Conservation (phyloP, 2,888 invertebrate species). For the Anagyrus pseudococci region DNA sequence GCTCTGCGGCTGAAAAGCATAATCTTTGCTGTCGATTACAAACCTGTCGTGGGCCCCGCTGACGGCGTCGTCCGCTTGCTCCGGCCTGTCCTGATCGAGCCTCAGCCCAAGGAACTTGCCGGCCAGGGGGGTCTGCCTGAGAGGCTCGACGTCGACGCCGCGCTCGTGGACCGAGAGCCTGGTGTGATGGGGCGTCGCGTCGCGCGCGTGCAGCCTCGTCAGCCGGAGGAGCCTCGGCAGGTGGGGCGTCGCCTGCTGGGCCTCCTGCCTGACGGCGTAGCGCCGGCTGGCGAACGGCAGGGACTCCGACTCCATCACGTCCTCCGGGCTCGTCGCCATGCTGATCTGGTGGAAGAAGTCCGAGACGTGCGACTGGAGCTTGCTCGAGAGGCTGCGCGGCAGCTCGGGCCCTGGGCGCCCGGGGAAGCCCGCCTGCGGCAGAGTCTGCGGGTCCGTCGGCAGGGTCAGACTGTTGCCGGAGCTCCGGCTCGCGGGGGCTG, state of each 20-base stretch:
- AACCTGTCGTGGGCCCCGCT: background rate
- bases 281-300: constrained; percentile 43
- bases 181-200: constrained; percentile 54
- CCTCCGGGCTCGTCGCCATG: constrained; percentile 59
- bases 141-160: background rate
- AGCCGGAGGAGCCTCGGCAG: constrained; percentile 55
- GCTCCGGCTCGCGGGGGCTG: background rate
- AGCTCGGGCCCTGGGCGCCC: background rate
- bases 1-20: too few relatives aligned
- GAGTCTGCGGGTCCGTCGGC: constrained; percentile 21
- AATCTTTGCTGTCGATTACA: too few relatives aligned
- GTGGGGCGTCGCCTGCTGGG: constrained; percentile 1
- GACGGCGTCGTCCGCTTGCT: constrained; percentile 45
- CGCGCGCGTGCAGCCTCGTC: constrained; percentile 52
- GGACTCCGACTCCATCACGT: constrained; percentile 57
- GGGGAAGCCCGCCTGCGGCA: constrained; percentile 4
- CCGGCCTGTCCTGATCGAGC: constrained; percentile 54
- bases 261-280: background rate
- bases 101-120: constrained; percentile 52
- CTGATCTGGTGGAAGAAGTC: constrained; percentile 60
- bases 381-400: constrained; percentile 45
- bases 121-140: constrained; percentile 51
- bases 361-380: constrained; percentile 57
- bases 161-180: constrained; percentile 34
- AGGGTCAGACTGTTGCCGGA: constrained; percentile 7